These are phyloP conservation scores for Pogonophryne albipinna DNA, from an alignment of 2,797 vertebrate genomes.

Conservation along the genomic window DNA sequence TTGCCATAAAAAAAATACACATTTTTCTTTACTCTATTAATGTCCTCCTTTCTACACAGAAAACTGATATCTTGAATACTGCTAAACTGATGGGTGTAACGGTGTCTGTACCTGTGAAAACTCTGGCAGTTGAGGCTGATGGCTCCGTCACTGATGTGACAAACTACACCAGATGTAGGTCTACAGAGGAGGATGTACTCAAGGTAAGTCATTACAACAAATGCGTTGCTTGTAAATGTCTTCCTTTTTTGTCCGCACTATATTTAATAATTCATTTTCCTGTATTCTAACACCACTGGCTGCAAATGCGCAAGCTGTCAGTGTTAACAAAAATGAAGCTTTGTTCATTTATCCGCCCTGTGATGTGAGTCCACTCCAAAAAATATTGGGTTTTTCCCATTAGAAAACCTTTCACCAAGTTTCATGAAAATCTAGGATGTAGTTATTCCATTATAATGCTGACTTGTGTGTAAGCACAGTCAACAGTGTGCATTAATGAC, in stretches of 20 bases:
- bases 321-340: too few relatives aligned
- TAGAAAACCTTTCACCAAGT: too few relatives aligned
- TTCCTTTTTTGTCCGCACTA: background rate
- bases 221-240: background rate
- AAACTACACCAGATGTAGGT: constrained; percentile 88
- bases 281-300: too few relatives aligned
- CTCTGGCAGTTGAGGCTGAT: constrained; percentile 90
- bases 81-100: constrained; percentile 91
- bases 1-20: background rate
- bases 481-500: background rate
- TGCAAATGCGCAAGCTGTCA: too few relatives aligned
- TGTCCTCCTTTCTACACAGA: constrained; percentile 75
- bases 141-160: constrained; percentile 90
- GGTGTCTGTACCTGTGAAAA: constrained; percentile 88
- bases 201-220: constrained; percentile 82
- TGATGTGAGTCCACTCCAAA: too few relatives aligned
- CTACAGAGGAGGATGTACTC: constrained; percentile 88
- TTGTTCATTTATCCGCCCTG: too few relatives aligned
- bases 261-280: background rate
- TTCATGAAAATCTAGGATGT: too few relatives aligned
- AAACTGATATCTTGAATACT: constrained; percentile 91
- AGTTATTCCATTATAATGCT: too few relatives aligned
- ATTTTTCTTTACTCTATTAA: background rate
- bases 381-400: too few relatives aligned
- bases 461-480: background rate